Percentiles rank a stretch among this genome's conserved stretches.
These are phyloP conservation scores for Ariopsis seemanni DNA, from an alignment of 2,113 vertebrate species.

Conservation along the genomic window DNA sequence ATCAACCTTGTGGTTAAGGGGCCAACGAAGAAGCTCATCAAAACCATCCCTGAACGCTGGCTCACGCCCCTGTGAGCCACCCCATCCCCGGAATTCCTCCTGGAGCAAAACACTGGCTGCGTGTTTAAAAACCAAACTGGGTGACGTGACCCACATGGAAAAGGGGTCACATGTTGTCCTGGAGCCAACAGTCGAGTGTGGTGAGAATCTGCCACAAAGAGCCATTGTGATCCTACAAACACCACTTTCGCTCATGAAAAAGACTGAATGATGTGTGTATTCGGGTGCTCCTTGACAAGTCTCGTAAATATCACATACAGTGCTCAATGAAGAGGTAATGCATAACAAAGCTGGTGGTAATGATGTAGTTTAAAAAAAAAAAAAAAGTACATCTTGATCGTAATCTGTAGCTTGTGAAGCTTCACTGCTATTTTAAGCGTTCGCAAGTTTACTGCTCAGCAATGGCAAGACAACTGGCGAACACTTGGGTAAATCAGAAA, in stretches of 20 bases:
- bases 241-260: constrained; percentile 57
- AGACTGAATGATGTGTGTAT: not conserved
- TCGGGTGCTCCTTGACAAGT: not conserved
- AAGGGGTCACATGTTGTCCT: constrained; percentile 68
- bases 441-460: constrained; percentile 35
- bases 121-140: constrained; percentile 47
- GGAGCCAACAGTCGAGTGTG: constrained; percentile 58
- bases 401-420: constrained; percentile 9
- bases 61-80: constrained; percentile 48
- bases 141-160: constrained; percentile 67
- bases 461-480: constrained; percentile 47
- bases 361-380: constrained; percentile 10
- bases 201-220: constrained; percentile 63
- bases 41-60: constrained; percentile 9
- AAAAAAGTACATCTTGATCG: not conserved
- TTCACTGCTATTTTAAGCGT: constrained; percentile 38
- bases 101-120: constrained; percentile 36
- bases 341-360: not conserved
- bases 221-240: constrained; percentile 62
- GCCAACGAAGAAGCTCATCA: constrained; percentile 20
- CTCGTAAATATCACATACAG: constrained; percentile 32
- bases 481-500: constrained; percentile 34
- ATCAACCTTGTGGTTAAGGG: constrained; percentile 33
- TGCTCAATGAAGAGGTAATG: constrained; percentile 21
- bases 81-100: constrained; percentile 57